Conservation (phyloP, 2,797 vertebrate genomes). For the Parauchenoglanis ngamensis region DNA sequence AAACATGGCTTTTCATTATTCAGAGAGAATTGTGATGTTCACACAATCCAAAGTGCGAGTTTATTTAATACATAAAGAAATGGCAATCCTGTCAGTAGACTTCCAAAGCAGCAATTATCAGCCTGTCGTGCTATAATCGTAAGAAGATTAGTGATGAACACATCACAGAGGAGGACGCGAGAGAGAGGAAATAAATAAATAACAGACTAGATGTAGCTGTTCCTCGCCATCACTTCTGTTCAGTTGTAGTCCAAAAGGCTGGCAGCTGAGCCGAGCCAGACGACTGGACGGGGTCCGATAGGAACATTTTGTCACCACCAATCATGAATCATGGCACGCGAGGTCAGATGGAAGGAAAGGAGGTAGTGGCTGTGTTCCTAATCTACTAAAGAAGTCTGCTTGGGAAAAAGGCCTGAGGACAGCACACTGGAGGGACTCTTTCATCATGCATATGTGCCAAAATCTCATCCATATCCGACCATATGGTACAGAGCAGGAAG, state of each 20-base stretch:
- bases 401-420: neutral
- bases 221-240: neutral
- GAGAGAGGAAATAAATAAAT: neutral
- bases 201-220: neutral
- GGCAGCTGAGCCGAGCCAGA: neutral
- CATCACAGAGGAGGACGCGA: neutral
- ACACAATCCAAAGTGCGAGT: conserved; percentile 14
- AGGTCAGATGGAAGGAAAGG: conserved; percentile 34
- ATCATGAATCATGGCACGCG: neutral
- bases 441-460: conserved; percentile 33
- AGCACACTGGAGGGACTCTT: neutral
- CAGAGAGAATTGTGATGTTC: conserved; percentile 31
- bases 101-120: conserved; percentile 45
- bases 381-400: conserved; percentile 39
- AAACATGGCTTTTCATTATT: conserved; percentile 19
- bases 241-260: neutral
- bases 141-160: conserved; percentile 20
- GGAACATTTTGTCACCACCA: neutral
- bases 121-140: conserved; percentile 19
- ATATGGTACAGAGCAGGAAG: conserved; percentile 49
- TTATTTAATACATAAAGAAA: conserved; percentile 27
- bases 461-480: conserved; percentile 43
- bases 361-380: conserved; percentile 22
- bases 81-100: conserved; percentile 35
- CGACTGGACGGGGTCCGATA: conserved; percentile 7